Conservation (phyloP, 2,797 vertebrate genomes). For the Graptemys geographica region DNA sequence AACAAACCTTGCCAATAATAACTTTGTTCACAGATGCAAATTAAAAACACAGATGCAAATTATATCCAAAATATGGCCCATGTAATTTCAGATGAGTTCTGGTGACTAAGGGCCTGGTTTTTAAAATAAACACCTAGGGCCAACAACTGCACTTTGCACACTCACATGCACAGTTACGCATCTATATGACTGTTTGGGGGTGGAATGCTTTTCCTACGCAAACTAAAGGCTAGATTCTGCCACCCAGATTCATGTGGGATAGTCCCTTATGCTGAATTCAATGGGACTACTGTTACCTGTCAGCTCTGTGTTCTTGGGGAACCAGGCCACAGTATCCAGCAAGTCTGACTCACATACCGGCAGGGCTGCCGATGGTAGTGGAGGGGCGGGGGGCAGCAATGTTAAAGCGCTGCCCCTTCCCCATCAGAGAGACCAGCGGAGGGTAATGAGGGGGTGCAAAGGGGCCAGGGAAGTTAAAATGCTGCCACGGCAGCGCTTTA, state of each 20-base stretch:
- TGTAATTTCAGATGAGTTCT: neutral
- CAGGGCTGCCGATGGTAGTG: too few species aligned
- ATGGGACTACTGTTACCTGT: too few species aligned
- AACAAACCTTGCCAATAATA: neutral
- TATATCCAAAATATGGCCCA: neutral
- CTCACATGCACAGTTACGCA: neutral
- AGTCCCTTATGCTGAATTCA: neutral
- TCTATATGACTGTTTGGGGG: neutral
- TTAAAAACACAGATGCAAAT: neutral
- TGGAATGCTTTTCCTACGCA: neutral
- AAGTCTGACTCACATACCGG: too few species aligned
- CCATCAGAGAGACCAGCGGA: too few species aligned
- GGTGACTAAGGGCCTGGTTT: neutral
- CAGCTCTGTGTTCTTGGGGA: too few species aligned
- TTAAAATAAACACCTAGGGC: neutral
- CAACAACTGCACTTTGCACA: neutral
- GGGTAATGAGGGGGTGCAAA: too few species aligned
- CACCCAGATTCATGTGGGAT: fast-evolving
- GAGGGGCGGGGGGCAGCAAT: too few species aligned
- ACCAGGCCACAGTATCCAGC: too few species aligned
- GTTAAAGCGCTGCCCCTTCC: too few species aligned
- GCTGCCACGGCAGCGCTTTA: too few species aligned
- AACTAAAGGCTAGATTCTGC: neutral
- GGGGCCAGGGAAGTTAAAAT: too few species aligned
- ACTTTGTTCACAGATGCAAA: neutral